A percentile compares a stretch with the other conserved stretches of the same genome.
phyloP scores from a whole-genome alignment of 2,113 vertebrate species.

The Leptodactylus fuscus region DNA sequence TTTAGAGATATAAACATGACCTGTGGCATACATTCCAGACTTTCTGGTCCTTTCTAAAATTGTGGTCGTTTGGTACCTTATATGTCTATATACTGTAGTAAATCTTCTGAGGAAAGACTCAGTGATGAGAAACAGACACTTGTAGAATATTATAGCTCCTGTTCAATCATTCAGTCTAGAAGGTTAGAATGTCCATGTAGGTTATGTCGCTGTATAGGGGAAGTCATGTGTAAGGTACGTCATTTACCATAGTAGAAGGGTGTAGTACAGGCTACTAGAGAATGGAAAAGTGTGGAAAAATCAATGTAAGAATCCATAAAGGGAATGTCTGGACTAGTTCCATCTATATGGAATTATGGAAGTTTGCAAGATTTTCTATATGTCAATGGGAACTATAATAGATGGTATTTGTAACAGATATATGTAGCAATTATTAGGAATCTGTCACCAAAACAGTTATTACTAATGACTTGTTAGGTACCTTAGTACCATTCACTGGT shows the following conservation, averaged over 20 bases:
- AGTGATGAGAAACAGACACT: conserved; percentile 36
- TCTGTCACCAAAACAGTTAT: no score
- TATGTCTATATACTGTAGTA: conserved; percentile 45
- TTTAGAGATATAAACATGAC: conserved; percentile 48
- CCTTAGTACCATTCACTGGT: no score
- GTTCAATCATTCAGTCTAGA: conserved; percentile 33
- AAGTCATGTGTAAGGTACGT: conserved; percentile 4
- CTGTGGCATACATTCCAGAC: conserved; percentile 36
- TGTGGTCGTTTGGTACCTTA: conserved; percentile 53
- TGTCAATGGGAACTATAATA: neutral
- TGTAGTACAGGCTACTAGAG: neutral
- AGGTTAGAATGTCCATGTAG: conserved; percentile 9
- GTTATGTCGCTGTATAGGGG: neutral
- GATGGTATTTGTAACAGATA: no score
- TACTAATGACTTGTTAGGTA: no score
- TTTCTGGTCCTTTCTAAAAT: conserved; percentile 23
- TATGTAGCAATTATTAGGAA: no score
- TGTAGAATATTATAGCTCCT: conserved; percentile 8
- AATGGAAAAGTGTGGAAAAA: conserved; percentile 2
- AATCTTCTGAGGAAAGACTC: conserved; percentile 13
- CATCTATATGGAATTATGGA: neutral
- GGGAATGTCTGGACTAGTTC: neutral
- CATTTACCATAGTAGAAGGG: neutral
- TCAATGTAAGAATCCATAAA: neutral
- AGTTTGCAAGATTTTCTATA: neutral